Evolutionary conservation across 2,888 invertebrate species (phyloP), one percentile per base, ranked within the genome.

Genomic region (Rhogogaster chlorosoma): DNA sequence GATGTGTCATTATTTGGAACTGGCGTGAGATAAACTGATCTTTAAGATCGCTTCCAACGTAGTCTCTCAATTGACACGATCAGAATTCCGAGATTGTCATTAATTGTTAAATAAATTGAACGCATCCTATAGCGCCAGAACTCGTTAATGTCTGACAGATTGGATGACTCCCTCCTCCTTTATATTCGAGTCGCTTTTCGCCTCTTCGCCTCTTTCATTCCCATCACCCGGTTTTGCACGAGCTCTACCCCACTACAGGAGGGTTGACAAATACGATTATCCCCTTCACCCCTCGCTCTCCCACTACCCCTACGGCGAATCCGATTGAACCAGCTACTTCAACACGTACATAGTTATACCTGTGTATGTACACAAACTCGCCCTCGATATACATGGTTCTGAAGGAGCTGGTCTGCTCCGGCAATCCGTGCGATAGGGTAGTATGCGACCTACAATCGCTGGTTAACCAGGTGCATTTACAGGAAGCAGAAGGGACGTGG

Each of bases 111-210:
- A 78, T 61, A 77, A 78, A 84, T 84, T 84, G 29, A 32, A 45
- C 15, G 57, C 38, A 77, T 42, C 78, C 61, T 53, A 38, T 57
- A 36, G 67, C 15, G 29, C 18, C 70, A 45, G 36, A 67, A 61
- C 84, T 84, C 80, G 84, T 84, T 84, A 84, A 84, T 80, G 53
- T 82, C 77, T 71, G 71, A 82, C 80, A 84, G 80, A 84, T 84
- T 71, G 80, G 53, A 57, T 64, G 45, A 67, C 67, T 26, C 26
- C 45, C 36, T 49, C 18, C 26, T 38, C 57, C 49, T 49, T 61
- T 38, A 57, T 36, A 61, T 80, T 57, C 29, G 38, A 57, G 7
- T 32, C 29, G n/a, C 29, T 15, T n/a, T 22, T 61, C n/a, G 22
- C 38, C 61, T 15, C 61, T 42, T 77, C 53, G 42, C 29, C 32